phyloP scores from a whole-genome alignment of 1,140 invertebrate species.

The Eurosta solidaginis region DNA sequence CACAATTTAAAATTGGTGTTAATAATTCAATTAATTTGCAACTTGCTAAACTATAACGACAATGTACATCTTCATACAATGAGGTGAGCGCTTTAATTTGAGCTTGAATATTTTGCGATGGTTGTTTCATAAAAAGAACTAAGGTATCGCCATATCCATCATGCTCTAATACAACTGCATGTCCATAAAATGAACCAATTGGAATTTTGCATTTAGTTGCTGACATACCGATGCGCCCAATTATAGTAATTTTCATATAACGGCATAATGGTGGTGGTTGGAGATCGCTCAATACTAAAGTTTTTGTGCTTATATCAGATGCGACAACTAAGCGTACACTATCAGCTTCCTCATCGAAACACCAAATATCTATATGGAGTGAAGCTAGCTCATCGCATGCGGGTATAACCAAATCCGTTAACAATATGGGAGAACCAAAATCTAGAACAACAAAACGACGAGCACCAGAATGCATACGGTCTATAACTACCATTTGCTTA shows the following conservation, averaged over 20 bases:
- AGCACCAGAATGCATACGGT: constrained; percentile 89
- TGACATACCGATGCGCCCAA: constrained; percentile 88
- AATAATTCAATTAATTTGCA: constrained; percentile 78
- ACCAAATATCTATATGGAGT: constrained; percentile 88
- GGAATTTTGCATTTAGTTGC: constrained; percentile 87
- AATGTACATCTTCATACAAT: constrained; percentile 77
- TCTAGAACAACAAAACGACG: constrained; percentile 87
- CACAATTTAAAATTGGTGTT: constrained; percentile 74
- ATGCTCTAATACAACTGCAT: constrained; percentile 77
- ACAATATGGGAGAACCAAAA: constrained; percentile 81
- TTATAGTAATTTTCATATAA: constrained; percentile 87
- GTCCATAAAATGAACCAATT: constrained; percentile 89
- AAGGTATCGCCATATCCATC: constrained; percentile 66
- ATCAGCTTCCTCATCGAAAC: constrained; percentile 80
- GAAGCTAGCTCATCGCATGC: constrained; percentile 84
- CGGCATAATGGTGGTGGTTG: constrained; percentile 86
- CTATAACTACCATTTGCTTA: constrained; percentile 86
- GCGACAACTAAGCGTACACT: constrained; percentile 82
- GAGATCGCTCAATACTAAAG: constrained; percentile 83
- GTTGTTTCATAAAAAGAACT: constrained; percentile 47
- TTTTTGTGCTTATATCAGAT: constrained; percentile 81
- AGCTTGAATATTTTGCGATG: constrained; percentile 41
- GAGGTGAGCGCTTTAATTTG: constrained; percentile 58
- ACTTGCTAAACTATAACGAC: constrained; percentile 81
- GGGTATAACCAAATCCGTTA: constrained; percentile 87